These are phyloP conservation scores for Vannuccia rotundouncinata DNA, from an alignment of 2,888 invertebrate species.

Conservation along the genomic window DNA sequence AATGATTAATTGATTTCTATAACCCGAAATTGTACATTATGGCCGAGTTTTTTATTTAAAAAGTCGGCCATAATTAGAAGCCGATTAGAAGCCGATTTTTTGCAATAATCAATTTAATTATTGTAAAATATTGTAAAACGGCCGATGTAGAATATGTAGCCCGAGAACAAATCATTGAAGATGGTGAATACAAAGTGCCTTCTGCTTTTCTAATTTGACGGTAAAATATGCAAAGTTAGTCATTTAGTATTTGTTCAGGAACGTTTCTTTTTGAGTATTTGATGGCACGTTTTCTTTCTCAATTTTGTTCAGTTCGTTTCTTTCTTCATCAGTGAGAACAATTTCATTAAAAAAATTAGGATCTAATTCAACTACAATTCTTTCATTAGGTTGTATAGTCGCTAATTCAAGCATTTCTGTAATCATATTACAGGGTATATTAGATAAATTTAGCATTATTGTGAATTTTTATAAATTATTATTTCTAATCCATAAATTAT, in stretches of 20 bases:
- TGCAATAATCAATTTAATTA: too few relatives aligned
- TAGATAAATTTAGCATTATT: too few relatives aligned
- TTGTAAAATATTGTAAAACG: too few relatives aligned
- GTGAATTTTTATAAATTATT: too few relatives aligned
- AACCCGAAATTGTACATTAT: too few relatives aligned
- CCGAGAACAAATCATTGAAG: slow-evolving; percentile 10
- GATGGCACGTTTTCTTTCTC: not conserved
- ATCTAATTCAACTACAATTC: not conserved
- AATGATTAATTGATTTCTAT: too few relatives aligned
- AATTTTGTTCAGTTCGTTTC: not conserved
- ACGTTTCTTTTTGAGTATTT: not conserved
- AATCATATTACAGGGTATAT: not conserved
- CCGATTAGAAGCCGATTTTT: too few relatives aligned
- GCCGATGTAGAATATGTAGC: too few relatives aligned
- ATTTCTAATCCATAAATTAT: too few relatives aligned
- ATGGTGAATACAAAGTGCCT: slow-evolving; percentile 15
- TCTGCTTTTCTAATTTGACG: slow-evolving; percentile 23
- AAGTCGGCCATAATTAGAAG: too few relatives aligned
- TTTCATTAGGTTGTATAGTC: not conserved
- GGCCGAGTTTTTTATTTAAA: too few relatives aligned
- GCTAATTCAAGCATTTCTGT: not conserved
- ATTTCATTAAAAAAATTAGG: not conserved
- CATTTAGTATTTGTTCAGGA: slow-evolving; percentile 18
- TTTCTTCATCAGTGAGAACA: not conserved
- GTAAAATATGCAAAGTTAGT: slow-evolving; percentile 10